These are phyloP conservation scores for Phthorimaea operculella DNA, from an alignment of 1,140 invertebrate genomes.

Conservation along the genomic window DNA sequence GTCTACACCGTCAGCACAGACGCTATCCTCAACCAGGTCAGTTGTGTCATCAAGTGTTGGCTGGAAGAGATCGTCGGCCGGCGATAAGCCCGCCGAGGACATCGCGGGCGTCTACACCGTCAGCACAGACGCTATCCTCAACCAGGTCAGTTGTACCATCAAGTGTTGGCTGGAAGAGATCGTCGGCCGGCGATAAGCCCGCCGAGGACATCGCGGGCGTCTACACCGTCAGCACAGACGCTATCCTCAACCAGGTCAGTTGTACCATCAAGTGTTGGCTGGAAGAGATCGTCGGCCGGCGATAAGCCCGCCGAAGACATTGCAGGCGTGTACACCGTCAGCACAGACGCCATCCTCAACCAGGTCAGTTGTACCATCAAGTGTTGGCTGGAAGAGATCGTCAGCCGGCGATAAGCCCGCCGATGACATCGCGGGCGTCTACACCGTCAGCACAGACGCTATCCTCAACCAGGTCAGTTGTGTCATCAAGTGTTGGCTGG, in stretches of 20 bases:
- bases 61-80: constrained; percentile 36
- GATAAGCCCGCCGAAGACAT: constrained; percentile 52
- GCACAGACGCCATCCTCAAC: constrained; percentile 33
- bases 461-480: constrained; percentile 39
- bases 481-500: no score
- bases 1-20: constrained; percentile 55
- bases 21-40: constrained; percentile 36
- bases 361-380: no score
- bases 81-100: constrained; percentile 50
- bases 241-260: constrained; percentile 36
- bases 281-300: constrained; percentile 33
- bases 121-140: constrained; percentile 38
- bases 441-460: constrained; percentile 47
- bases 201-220: constrained; percentile 45
- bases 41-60: constrained; percentile 30
- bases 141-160: constrained; percentile 32
- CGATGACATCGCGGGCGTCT: constrained; percentile 42
- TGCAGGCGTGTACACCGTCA: constrained; percentile 50
- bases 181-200: constrained; percentile 41
- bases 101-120: constrained; percentile 50
- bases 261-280: no score
- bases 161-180: constrained; percentile 47
- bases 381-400: constrained; percentile 45
- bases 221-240: constrained; percentile 51
- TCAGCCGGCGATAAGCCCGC: constrained; percentile 45